Base-by-base conservation (phyloP, 2,113 vertebrate species). In the Daphoenositta chrysoptera region DNA sequence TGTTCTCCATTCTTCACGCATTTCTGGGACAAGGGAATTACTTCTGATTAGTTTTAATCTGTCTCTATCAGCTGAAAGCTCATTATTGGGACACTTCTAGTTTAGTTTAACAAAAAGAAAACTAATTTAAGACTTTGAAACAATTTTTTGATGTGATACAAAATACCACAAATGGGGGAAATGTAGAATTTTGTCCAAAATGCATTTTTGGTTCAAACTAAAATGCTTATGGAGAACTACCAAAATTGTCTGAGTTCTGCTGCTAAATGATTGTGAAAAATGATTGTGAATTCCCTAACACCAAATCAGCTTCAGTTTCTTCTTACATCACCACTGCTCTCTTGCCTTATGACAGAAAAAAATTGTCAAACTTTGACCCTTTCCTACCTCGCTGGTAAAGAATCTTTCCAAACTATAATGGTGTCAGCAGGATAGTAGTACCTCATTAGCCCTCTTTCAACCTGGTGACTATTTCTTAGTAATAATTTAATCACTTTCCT, bases 251-350 rank as follows among this genome's bases (percentile, higher is more conserved):
- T n/a, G 31, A 70, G 21, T 37, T 66, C 35, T 75, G 21, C 4
- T 56, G 12, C n/a, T 71, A 66, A 82, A 66, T 45, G 3, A 50
- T 35, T 65, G 15, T 40, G 24, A 57, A 91, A 73, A 92, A 54
- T 15, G 0, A 17, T n/a, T 40, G 12, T 57, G 17, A 92, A 57
- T 60, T 73, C 26, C 5, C 8, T 79, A 86, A 69, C 6, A 64
- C 14, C 31, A 37, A 85, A 39, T 13, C 19, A 15, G 7, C 10
- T 85, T 68, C 33, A 19, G 5, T 44, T 28, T 80, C 26, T 61
- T 15, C 45, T 86, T 53, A 14, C 0, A 1, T 39, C 45, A 37
- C 7, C 0, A 0, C 7, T 39, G 11, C 63, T 93, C 9, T n/a
- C 7, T 47, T 76, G 26, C 31, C n/a, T 76, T 44, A 53, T 18